A percentile compares a stretch with the other conserved stretches of the same genome.
Evolutionary conservation across 2,888 invertebrate genomes (phyloP).

Genomic region (Smittia aterrima): DNA sequence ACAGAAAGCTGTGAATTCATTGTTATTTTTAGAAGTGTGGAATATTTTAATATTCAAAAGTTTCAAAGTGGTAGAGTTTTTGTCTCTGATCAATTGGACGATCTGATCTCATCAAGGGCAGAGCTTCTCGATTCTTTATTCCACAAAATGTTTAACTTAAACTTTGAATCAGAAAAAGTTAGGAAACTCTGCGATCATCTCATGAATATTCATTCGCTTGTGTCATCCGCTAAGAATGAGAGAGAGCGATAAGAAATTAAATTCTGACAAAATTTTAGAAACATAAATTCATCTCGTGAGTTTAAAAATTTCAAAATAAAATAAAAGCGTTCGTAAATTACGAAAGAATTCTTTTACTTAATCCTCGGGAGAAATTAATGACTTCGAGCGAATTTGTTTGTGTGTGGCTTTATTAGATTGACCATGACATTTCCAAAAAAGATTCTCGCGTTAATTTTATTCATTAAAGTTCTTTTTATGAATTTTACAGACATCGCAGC

Average conservation of each 20-base stretch:
- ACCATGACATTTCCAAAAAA: slow-evolving; percentile 39
- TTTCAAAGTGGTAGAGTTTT: slow-evolving; percentile 13
- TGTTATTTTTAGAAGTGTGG: slow-evolving; percentile 31
- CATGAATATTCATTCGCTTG: no score
- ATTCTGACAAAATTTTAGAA: background rate
- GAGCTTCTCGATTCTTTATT: background rate
- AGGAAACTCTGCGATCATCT: no score
- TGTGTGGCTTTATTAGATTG: slow-evolving; percentile 36
- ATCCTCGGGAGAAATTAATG: background rate
- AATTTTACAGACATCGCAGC: no score
- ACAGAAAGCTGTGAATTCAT: slow-evolving; percentile 10
- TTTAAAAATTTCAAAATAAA: background rate
- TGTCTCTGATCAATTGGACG: background rate
- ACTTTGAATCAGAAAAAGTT: no score
- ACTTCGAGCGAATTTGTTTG: background rate
- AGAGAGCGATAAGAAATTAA: no score
- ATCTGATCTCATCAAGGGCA: background rate
- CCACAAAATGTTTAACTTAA: no score
- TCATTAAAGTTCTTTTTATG: background rate
- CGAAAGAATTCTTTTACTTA: background rate
- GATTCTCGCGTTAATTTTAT: slow-evolving; percentile 11
- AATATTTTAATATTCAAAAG: background rate
- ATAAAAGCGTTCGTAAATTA: background rate
- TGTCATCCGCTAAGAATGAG: no score
- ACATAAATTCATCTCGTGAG: background rate